Evolutionary conservation across 2,113 vertebrate genomes (phyloP).

Genomic region (Rhinoptilus africanus): DNA sequence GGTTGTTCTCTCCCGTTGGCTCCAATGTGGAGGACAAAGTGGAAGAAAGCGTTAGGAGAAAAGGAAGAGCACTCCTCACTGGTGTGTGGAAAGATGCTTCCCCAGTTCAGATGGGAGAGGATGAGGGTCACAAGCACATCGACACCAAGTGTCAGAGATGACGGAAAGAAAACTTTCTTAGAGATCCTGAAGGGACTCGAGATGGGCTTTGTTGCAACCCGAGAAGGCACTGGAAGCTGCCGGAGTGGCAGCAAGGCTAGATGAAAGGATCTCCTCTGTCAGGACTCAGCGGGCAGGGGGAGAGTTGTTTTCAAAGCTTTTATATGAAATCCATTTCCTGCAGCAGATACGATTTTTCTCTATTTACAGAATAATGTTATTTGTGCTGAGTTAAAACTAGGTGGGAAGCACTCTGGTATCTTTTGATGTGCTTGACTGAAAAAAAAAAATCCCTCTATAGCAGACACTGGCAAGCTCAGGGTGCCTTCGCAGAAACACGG

Average conservation of each 20-base stretch:
- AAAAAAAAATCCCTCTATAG: background rate
- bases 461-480: background rate
- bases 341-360: background rate
- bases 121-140: background rate
- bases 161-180: accelerated
- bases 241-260: background rate
- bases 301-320: background rate
- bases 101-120: background rate
- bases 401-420: background rate
- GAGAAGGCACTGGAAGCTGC: background rate
- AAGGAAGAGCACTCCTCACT: background rate
- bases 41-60: background rate
- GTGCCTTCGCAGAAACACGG: background rate
- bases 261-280: background rate
- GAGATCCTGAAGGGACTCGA: background rate
- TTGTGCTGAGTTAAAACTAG: background rate
- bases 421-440: background rate
- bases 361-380: background rate
- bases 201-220: background rate
- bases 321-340: background rate
- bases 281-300: background rate
- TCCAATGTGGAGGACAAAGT: background rate
- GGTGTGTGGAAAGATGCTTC: background rate
- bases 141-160: background rate
- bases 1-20: background rate